These are phyloP conservation scores for Gambusia yucatana DNA, from an alignment of 2,797 vertebrate genomes.

Conservation along the genomic window DNA sequence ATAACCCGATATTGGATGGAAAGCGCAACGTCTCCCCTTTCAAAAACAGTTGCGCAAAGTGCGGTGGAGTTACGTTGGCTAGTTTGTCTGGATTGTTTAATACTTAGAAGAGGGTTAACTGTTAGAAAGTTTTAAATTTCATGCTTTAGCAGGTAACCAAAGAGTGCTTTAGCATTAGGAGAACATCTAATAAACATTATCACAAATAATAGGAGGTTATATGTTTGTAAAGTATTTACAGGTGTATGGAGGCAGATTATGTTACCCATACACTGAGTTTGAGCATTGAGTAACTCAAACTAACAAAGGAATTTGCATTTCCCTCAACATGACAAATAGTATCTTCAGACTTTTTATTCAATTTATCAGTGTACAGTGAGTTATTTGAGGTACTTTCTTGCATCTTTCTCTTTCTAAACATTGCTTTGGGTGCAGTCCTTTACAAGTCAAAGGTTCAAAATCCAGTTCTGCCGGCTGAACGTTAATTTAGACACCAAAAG, in stretches of 20 bases:
- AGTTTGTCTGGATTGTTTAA: too few relatives aligned
- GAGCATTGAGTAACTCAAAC: neutral
- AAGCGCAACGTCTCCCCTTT: too few relatives aligned
- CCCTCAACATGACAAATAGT: conserved; percentile 7
- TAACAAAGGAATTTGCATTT: neutral
- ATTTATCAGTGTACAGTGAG: conserved; percentile 23
- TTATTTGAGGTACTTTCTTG: conserved; percentile 42
- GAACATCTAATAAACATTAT: neutral
- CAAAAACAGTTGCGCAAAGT: too few relatives aligned
- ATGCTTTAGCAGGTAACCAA: too few relatives aligned
- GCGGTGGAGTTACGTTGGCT: too few relatives aligned
- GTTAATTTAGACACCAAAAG: conserved; percentile 49
- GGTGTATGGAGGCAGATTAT: neutral
- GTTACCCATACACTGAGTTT: neutral
- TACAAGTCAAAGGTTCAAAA: conserved; percentile 47
- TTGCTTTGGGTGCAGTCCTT: conserved; percentile 53
- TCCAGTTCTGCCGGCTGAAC: conserved; percentile 71
- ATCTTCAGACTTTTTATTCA: conserved; percentile 5
- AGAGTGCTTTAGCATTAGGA: neutral
- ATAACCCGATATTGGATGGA: too few relatives aligned
- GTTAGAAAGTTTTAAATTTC: too few relatives aligned
- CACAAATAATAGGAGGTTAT: neutral
- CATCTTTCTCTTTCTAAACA: conserved; percentile 33
- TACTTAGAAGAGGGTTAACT: too few relatives aligned
- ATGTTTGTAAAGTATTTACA: neutral